phyloP scores from a whole-genome alignment of 23 tunicate species.

The Halocynthia aurantium region DNA sequence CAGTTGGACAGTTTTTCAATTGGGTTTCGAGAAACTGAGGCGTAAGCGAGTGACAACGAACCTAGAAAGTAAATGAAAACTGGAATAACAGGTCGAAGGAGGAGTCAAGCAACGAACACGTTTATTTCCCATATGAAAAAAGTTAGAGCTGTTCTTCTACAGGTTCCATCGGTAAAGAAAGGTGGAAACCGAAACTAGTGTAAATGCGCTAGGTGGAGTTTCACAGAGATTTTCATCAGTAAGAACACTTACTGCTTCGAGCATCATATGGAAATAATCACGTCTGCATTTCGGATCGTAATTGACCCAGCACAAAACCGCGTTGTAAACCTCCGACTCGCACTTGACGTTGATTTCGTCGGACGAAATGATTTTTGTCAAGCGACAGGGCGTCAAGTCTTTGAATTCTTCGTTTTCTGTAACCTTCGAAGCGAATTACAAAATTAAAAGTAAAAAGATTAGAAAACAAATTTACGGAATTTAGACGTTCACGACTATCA shows the following conservation, averaged over 20 bases:
- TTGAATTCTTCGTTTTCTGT: constrained; percentile 77
- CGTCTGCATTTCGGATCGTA: constrained; percentile 47
- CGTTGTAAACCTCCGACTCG: constrained; percentile 88
- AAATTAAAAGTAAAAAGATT: not conserved
- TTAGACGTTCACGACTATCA: not conserved
- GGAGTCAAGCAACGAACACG: not conserved
- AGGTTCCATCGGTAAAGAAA: not conserved
- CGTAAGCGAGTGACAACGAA: constrained; percentile 82
- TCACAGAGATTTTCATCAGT: too few species aligned
- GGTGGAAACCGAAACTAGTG: not conserved
- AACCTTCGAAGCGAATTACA: constrained; percentile 41
- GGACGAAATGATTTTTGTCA: constrained; percentile 72
- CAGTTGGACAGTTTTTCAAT: constrained; percentile 74
- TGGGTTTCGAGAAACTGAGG: constrained; percentile 72
- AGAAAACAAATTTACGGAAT: not conserved
- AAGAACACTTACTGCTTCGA: constrained; percentile 62
- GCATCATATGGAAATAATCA: constrained; percentile 71
- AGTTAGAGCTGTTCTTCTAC: too few species aligned
- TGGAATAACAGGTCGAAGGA: not conserved
- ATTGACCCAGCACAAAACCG: constrained; percentile 82
- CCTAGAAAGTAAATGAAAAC: constrained; percentile 15
- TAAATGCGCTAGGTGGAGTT: too few species aligned
- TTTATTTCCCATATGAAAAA: too few species aligned
- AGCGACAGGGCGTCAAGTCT: constrained; percentile 59
- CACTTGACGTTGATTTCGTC: constrained; percentile 87